These are phyloP conservation scores for Pandemis corylana DNA, from an alignment of 2,888 invertebrate genomes.

Conservation along the genomic window DNA sequence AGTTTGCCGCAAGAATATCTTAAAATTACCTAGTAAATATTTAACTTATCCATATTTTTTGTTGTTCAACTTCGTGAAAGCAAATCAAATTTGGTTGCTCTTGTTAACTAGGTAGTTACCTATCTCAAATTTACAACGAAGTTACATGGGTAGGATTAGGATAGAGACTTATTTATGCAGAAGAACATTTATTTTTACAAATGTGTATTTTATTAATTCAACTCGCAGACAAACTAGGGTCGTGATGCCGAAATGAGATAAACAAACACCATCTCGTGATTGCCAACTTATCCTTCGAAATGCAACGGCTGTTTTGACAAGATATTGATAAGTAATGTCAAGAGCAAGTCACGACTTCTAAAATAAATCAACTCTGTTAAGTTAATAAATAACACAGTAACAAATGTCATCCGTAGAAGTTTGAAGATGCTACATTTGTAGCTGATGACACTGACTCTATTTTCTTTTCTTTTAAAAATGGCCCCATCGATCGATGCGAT, in stretches of 20 bases:
- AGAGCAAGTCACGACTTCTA: constrained; percentile 34
- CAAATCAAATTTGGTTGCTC: no score
- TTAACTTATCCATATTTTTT: no score
- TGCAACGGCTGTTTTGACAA: constrained; percentile 40
- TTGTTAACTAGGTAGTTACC: no score
- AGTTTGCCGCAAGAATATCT: no score
- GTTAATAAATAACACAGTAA: constrained; percentile 15
- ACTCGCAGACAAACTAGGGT: constrained; percentile 29
- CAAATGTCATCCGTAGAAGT: neutral
- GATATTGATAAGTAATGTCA: constrained; percentile 41
- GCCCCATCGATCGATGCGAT: neutral
- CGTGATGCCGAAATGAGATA: constrained; percentile 49
- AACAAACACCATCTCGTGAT: constrained; percentile 53
- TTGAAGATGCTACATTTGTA: neutral
- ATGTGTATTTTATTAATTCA: constrained; percentile 21
- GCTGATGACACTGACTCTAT: no score
- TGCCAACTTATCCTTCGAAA: constrained; percentile 45
- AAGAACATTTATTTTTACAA: constrained; percentile 1
- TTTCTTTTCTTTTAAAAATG: no score
- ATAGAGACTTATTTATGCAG: neutral
- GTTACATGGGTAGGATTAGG: neutral
- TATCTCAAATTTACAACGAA: neutral
- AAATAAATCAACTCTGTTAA: constrained; percentile 18
- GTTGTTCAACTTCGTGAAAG: no score
- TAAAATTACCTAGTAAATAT: no score